A percentile compares a stretch with the other conserved stretches of the same genome.
These are phyloP conservation scores for Sphaeridia pumilis DNA, from an alignment of 2,888 invertebrate genomes.

Conservation along the genomic window DNA sequence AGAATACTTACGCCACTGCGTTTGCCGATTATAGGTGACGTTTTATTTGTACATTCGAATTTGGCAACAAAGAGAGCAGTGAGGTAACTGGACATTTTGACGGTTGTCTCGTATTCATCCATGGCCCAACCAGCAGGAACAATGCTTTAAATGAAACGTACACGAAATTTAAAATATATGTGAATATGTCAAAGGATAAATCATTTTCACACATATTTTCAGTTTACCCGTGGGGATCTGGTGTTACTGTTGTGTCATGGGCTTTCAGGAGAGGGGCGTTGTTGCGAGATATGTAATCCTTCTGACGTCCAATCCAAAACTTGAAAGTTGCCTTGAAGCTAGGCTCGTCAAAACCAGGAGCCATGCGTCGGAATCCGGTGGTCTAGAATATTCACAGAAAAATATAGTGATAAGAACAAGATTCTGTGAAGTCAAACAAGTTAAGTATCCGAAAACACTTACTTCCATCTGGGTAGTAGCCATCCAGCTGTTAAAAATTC, in stretches of 20 bases:
- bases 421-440: no score
- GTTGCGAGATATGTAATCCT: constrained; percentile 21
- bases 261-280: no score
- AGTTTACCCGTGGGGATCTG: no score
- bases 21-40: no score
- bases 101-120: constrained; percentile 10
- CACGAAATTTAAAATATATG: neutral
- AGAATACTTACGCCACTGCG: constrained; percentile 8
- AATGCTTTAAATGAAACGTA: neutral
- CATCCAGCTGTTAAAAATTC: constrained; percentile 15
- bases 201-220: no score
- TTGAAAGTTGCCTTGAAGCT: constrained; percentile 22
- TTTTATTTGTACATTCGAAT: constrained; percentile 14
- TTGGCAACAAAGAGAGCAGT: constrained; percentile 25
- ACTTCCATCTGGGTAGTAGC: constrained; percentile 28
- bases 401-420: neutral
- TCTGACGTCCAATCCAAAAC: constrained; percentile 16
- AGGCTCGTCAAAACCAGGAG: constrained; percentile 26
- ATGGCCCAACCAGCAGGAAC: constrained; percentile 2
- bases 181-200: no score
- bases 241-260: no score
- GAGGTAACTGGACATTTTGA: constrained; percentile 26
- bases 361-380: constrained; percentile 14
- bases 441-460: constrained; percentile 15
- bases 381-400: neutral